A percentile compares a stretch with the other conserved stretches of the same genome.
Evolutionary conservation across 2,888 invertebrate genomes (phyloP).

Genomic region (Athalia circularis): DNA sequence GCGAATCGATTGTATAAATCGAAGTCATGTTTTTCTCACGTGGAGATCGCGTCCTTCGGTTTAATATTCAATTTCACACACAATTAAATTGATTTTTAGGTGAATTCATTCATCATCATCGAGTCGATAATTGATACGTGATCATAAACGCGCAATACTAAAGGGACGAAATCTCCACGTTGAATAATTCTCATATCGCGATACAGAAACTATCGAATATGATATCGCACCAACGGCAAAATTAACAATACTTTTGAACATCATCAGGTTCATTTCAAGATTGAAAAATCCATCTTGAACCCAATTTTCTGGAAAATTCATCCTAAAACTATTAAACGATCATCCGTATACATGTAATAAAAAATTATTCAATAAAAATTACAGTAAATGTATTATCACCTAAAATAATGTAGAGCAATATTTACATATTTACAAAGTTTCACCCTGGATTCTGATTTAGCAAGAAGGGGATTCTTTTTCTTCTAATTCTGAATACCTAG

Average conservation of each 20-base stretch:
- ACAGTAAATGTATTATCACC: background rate
- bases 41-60: background rate
- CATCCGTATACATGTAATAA: slow-evolving; percentile 3
- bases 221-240: slow-evolving; percentile 8
- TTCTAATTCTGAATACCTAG: background rate
- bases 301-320: slow-evolving; percentile 7
- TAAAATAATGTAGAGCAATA: slow-evolving; percentile 5
- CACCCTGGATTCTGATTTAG: background rate
- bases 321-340: background rate
- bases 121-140: background rate
- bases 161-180: background rate
- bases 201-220: background rate
- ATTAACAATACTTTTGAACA: slow-evolving; percentile 22
- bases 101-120: background rate
- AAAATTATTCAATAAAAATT: background rate
- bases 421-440: slow-evolving; percentile 43
- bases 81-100: background rate
- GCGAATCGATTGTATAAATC: slow-evolving; percentile 2
- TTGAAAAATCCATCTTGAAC: background rate
- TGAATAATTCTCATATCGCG: background rate
- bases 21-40: background rate
- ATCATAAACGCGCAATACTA: background rate
- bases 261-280: background rate
- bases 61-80: background rate
- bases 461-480: slow-evolving; percentile 4